A percentile compares a stretch with the other conserved stretches of the same genome.
Conservation (phyloP, 2,797 vertebrate genomes). For the Sebastes hopkinsi region DNA sequence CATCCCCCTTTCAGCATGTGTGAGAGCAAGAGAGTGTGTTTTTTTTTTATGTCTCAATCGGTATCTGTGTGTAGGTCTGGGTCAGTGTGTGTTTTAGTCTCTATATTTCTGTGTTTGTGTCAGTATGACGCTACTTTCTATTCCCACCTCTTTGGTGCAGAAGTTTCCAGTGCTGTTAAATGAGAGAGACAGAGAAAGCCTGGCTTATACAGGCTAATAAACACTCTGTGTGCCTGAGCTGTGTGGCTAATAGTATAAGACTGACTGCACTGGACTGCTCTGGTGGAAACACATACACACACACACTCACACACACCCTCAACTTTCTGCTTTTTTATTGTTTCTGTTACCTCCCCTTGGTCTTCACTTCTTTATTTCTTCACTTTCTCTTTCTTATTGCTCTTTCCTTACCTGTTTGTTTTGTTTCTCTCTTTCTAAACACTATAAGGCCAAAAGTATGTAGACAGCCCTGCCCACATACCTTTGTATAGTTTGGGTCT, state of each 20-base stretch:
- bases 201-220: constrained; percentile 57
- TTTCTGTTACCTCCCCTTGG: constrained; percentile 6
- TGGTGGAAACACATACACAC: constrained; percentile 44
- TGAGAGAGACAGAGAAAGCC: constrained; percentile 33
- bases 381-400: background rate
- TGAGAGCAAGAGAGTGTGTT: constrained; percentile 38
- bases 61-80: constrained; percentile 43
- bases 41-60: constrained; percentile 38
- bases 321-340: constrained; percentile 15
- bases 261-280: constrained; percentile 38
- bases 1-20: constrained; percentile 65
- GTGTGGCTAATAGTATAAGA: constrained; percentile 52
- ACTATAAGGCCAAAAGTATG: background rate
- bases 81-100: constrained; percentile 27
- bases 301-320: constrained; percentile 22
- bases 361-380: background rate
- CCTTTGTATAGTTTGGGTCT: background rate
- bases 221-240: constrained; percentile 45
- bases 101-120: constrained; percentile 33
- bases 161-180: constrained; percentile 65
- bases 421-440: background rate
- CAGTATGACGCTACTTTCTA: constrained; percentile 47
- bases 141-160: constrained; percentile 49
- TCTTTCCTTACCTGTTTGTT: background rate
- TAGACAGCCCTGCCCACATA: background rate